These are phyloP conservation scores for Garrulus glandarius DNA, from an alignment of 2,797 vertebrate species.

Conservation along the genomic window DNA sequence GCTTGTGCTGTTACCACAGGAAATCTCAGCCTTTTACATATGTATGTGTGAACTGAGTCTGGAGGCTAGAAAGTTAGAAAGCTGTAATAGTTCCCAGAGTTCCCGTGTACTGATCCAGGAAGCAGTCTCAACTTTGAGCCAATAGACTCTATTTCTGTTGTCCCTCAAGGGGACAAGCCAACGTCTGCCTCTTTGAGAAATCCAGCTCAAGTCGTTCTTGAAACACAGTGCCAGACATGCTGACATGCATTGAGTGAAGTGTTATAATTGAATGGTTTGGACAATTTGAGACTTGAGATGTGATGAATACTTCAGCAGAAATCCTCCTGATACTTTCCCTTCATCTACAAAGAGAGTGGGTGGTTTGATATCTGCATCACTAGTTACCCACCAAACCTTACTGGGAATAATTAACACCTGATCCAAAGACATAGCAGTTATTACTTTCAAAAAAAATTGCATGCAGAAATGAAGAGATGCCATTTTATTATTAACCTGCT, in stretches of 20 bases:
- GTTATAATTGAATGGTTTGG: conserved; percentile 68
- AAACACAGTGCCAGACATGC: conserved; percentile 43
- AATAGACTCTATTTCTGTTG: conserved; percentile 7
- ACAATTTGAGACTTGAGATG: conserved; percentile 56
- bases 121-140: neutral
- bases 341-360: conserved; percentile 60
- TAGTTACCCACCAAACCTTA: conserved; percentile 64
- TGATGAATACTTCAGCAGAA: conserved; percentile 47
- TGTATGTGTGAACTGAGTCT: neutral
- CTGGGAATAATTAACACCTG: conserved; percentile 66
- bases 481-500: conserved; percentile 73
- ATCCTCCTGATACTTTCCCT: conserved; percentile 56
- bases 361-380: conserved; percentile 60
- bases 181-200: conserved; percentile 8
- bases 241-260: conserved; percentile 44
- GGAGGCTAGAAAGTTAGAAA: conserved; percentile 6
- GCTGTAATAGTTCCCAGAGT: conserved; percentile 42
- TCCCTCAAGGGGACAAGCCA: neutral
- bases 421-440: conserved; percentile 55
- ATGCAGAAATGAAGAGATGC: conserved; percentile 54
- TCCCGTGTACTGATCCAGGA: neutral
- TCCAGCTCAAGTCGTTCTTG: neutral
- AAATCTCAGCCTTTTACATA: neutral
- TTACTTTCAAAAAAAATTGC: neutral
- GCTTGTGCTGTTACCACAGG: neutral